Base-by-base conservation (phyloP, 2,113 vertebrate species). In the Eulemur rufifrons region DNA sequence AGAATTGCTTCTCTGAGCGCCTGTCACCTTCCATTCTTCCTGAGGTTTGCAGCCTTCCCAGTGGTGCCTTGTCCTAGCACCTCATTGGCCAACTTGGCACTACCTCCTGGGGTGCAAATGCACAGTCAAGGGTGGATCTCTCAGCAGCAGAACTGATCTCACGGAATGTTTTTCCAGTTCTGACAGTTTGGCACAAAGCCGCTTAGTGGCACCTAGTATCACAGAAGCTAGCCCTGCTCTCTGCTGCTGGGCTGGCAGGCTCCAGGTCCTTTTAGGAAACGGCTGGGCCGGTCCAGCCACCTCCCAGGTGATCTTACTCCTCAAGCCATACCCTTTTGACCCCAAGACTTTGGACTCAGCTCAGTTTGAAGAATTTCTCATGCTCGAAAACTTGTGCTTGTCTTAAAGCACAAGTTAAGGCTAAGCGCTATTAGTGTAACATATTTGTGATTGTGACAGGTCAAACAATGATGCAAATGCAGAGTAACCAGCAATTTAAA, bases 191-290 rank as follows among this genome's bases (percentile, higher is more conserved):
- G 61, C 84, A 42, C 56, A 61, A 64, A 95, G 76, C 66, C 68
- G 10, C 17, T 92, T 78, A n/a, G 74, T 68, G 86, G 23, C 83
- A 93, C 78, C 34, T 39, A 23, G 1, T 42, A 39, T 95, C 85
- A 52, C 71, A 80, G 90, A 90, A 47, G 76, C 88, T 61, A 73
- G 71, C 17, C 8, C 34, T 37, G 52, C 63, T 93, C 80, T 80
- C 86, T 89, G 56, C 88, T 68, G 25, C 74, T 81, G n/a, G 89
- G 69, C 52, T 66, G 50, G 61, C 68, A 74, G 76, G 37, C 25
- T 83, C 78, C 29, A 37, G 39, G 50, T 18, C 59, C 86, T 88
- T 93, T 85, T 37, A 86, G 71, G 93, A 95, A 97, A 95, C 54
- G 52, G 5, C 84, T 85, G 56, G 37, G 42, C 73, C 37, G 71